Conservation (phyloP, 2,797 vertebrate species). For the Arrhamphus sclerolepis region DNA sequence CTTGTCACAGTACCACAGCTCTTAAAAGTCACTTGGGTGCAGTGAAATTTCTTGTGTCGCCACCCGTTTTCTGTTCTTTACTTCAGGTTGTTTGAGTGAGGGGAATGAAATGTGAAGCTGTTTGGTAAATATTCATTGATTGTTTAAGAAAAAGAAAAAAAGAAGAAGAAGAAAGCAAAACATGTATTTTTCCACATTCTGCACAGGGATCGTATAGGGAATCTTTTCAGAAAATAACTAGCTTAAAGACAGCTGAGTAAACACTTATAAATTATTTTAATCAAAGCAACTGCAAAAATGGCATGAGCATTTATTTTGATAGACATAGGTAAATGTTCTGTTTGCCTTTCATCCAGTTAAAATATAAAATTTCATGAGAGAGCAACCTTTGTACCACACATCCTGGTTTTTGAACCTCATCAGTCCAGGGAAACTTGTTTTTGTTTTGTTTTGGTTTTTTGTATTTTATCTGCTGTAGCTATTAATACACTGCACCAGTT, state of each 20-base stretch:
- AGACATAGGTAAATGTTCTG: slow-evolving; percentile 8
- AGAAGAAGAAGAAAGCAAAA: background rate
- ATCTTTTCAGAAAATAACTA: slow-evolving; percentile 26
- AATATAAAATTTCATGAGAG: slow-evolving; percentile 8
- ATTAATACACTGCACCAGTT: slow-evolving; percentile 60
- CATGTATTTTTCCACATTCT: slow-evolving; percentile 52
- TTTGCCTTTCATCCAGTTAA: slow-evolving; percentile 25
- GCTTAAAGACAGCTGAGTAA: slow-evolving; percentile 30
- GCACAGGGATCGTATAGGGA: slow-evolving; percentile 27
- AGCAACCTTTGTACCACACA: slow-evolving; percentile 45
- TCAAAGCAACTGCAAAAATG: slow-evolving; percentile 36
- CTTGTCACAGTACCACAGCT: slow-evolving; percentile 2
- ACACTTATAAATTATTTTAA: slow-evolving; percentile 64
- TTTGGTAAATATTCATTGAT: slow-evolving; percentile 37
- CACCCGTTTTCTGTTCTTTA: slow-evolving; percentile 43
- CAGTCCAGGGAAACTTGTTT: slow-evolving; percentile 36
- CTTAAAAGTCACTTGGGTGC: slow-evolving; percentile 69
- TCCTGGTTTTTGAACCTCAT: background rate
- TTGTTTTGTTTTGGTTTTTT: too few relatives aligned
- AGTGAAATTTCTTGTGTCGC: slow-evolving; percentile 62
- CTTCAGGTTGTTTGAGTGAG: slow-evolving; percentile 54
- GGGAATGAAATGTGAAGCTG: slow-evolving; percentile 57
- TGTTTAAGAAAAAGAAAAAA: slow-evolving; percentile 16
- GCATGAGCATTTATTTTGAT: slow-evolving; percentile 24
- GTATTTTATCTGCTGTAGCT: slow-evolving; percentile 72